Conservation (phyloP, 2,113 vertebrate genomes). For the Prolemur simus region DNA sequence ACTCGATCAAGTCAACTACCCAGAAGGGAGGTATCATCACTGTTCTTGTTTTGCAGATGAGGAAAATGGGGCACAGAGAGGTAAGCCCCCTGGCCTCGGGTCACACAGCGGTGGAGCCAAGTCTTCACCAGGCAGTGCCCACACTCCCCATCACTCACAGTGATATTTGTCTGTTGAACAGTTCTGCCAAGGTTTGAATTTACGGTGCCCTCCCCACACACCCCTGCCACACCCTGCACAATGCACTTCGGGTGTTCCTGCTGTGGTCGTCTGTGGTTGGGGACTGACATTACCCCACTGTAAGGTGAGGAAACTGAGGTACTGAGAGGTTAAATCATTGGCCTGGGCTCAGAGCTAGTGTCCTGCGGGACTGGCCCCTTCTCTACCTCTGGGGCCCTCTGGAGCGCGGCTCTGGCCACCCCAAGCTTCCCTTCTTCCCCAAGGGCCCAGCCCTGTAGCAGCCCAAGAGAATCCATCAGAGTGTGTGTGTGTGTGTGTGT, state of each 20-base stretch:
- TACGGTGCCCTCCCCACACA: rapidly evolving
- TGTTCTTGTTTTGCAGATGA: not conserved
- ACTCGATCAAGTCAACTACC: too few species aligned
- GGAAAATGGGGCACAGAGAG: not conserved
- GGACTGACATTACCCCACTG: rapidly evolving
- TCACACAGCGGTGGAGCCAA: not conserved
- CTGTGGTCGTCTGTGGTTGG: not conserved
- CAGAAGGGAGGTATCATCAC: not conserved
- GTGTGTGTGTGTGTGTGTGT: not conserved
- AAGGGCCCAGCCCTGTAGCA: not conserved
- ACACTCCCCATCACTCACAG: rapidly evolving
- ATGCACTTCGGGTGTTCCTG: rapidly evolving
- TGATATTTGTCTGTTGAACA: not conserved
- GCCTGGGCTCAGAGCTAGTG: not conserved
- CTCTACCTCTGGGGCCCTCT: not conserved
- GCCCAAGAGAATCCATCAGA: not conserved
- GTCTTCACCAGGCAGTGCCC: rapidly evolving
- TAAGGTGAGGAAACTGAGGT: not conserved
- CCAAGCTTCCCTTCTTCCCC: not conserved
- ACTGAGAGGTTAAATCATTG: not conserved
- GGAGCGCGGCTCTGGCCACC: not conserved
- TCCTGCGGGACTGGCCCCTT: not conserved
- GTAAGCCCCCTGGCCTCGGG: not conserved
- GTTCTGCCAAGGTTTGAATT: not conserved
- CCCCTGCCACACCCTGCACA: not conserved